Evolutionary conservation across 92 coral and sea anemone species (phyloP).

Genomic region (Metridium senile): DNA sequence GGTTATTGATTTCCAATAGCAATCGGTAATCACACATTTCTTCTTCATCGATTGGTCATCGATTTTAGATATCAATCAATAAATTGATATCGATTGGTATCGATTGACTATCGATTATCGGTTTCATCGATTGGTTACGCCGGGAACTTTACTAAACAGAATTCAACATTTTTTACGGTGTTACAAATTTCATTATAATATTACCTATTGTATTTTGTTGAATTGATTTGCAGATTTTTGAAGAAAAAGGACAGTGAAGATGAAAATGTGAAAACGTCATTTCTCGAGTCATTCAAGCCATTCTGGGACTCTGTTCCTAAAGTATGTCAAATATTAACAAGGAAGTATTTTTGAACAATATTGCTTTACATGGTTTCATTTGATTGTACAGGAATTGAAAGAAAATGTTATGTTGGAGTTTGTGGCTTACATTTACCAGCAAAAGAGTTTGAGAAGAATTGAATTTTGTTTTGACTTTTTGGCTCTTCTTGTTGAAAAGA

Average conservation of each 20-base stretch:
- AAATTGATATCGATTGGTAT: too few relatives aligned
- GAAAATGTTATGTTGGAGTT: slow-evolving; percentile 79
- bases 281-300: slow-evolving; percentile 78
- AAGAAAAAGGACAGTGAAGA: slow-evolving; percentile 77
- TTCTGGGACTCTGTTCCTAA: slow-evolving; percentile 77
- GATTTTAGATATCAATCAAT: too few relatives aligned
- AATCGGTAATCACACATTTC: too few relatives aligned
- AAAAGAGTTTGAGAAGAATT: slow-evolving; percentile 84
- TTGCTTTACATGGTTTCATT: too few relatives aligned
- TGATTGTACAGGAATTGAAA: slow-evolving; percentile 60
- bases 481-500: slow-evolving; percentile 76
- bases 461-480: slow-evolving; percentile 85
- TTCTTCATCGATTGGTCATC: too few relatives aligned
- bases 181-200: too few relatives aligned
- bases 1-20: too few relatives aligned
- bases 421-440: slow-evolving; percentile 83
- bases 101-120: too few relatives aligned
- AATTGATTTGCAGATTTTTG: slow-evolving; percentile 48
- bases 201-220: too few relatives aligned
- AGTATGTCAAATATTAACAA: slow-evolving; percentile 53
- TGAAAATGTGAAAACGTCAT: slow-evolving; percentile 60
- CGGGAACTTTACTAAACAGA: too few relatives aligned
- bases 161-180: too few relatives aligned
- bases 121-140: too few relatives aligned
- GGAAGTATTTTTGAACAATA: background rate